phyloP scores from a whole-genome alignment of 2,113 vertebrate species.

The Pimephales promelas region DNA sequence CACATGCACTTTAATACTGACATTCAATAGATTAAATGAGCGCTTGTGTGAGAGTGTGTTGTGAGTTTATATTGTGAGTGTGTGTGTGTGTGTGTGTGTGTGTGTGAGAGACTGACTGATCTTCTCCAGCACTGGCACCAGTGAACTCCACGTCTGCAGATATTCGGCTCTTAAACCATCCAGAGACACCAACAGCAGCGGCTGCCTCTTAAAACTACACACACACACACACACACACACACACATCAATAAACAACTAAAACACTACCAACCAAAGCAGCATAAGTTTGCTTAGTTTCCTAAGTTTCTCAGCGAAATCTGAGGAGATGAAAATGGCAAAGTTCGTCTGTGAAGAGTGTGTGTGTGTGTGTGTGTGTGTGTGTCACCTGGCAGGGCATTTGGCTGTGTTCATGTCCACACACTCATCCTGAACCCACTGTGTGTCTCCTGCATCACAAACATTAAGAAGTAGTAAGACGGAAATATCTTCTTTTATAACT shows the following conservation, averaged over 20 bases:
- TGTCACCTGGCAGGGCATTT: slow-evolving; percentile 68
- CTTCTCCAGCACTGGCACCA: slow-evolving; percentile 72
- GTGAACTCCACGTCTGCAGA: slow-evolving; percentile 62
- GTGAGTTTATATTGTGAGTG: no score
- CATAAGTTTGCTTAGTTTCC: no score
- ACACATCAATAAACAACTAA: neutral
- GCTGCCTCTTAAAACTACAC: slow-evolving; percentile 68
- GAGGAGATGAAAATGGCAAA: no score
- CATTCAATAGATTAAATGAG: neutral
- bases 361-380: neutral
- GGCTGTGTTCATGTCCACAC: slow-evolving; percentile 57
- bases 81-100: no score
- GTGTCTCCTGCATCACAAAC: slow-evolving; percentile 60
- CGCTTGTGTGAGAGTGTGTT: no score
- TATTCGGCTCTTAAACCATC: slow-evolving; percentile 76
- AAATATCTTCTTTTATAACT: neutral
- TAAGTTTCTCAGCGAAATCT: neutral
- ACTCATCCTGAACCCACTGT: slow-evolving; percentile 70
- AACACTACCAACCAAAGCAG: no score
- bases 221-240: neutral
- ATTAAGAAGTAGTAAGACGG: neutral
- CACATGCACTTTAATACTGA: neutral
- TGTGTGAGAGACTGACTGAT: slow-evolving; percentile 65
- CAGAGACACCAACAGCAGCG: slow-evolving; percentile 73
- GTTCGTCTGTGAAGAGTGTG: neutral